A percentile compares a stretch with the other conserved stretches of the same genome.
Conservation (phyloP, 2,797 vertebrate genomes). For the Micropoecilia bifurca region DNA sequence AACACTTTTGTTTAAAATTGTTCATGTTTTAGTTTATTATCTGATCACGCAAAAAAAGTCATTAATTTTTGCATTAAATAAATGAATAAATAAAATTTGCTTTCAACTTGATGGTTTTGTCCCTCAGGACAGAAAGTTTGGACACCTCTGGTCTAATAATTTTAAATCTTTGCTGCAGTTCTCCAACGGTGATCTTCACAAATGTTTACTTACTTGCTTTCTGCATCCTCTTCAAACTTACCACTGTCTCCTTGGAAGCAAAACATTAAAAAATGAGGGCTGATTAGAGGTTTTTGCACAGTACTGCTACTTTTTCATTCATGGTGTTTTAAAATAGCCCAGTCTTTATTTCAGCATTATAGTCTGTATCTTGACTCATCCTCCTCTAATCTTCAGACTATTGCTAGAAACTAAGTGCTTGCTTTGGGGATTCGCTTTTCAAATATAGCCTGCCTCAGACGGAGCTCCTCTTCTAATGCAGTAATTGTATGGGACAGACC, state of each 20-base stretch:
- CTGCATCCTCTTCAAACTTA: too few species aligned
- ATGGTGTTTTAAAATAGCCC: background rate
- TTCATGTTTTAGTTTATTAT: too few species aligned
- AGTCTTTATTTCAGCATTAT: background rate
- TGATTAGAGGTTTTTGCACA: background rate
- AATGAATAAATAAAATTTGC: too few species aligned
- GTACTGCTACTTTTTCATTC: background rate
- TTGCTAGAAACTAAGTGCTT: slow-evolving; percentile 23
- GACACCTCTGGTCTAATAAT: too few species aligned
- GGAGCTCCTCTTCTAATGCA: slow-evolving; percentile 29
- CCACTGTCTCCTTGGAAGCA: background rate
- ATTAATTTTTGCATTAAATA: too few species aligned
- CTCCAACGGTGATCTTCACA: background rate
- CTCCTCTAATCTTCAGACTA: slow-evolving; percentile 5
- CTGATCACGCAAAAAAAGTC: too few species aligned
- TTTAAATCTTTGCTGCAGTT: background rate
- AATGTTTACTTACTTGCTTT: too few species aligned
- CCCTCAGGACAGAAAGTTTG: too few species aligned
- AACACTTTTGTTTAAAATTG: too few species aligned
- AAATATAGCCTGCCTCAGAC: slow-evolving; percentile 34
- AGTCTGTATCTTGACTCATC: background rate
- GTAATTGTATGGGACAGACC: slow-evolving; percentile 40
- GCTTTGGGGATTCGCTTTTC: slow-evolving; percentile 32
- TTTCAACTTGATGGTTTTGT: too few species aligned
- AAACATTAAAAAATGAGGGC: background rate